These are phyloP conservation scores for Gopherus evgoodei DNA, from an alignment of 2,113 vertebrate genomes.

Conservation along the genomic window DNA sequence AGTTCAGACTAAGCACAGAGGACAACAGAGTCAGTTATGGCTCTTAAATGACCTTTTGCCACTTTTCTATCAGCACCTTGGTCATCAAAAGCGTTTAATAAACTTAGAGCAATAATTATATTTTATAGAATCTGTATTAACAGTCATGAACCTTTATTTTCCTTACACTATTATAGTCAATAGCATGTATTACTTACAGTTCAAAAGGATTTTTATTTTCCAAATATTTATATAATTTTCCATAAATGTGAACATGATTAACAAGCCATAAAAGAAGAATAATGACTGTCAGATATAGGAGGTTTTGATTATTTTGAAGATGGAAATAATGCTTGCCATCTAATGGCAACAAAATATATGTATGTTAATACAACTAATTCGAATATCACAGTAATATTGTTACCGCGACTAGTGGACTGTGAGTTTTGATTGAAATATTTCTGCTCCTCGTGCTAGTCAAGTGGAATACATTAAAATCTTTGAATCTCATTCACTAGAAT, in stretches of 20 bases:
- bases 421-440: not conserved
- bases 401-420: not conserved
- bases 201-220: slow-evolving; percentile 10
- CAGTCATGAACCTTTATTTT: not conserved
- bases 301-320: not conserved
- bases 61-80: not conserved
- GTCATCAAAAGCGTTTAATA: not conserved
- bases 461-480: not conserved
- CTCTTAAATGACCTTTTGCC: not conserved
- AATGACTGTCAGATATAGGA: not conserved
- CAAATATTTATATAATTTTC: slow-evolving; percentile 17
- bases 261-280: not conserved
- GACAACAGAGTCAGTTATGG: not conserved
- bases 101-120: not conserved
- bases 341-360: not conserved
- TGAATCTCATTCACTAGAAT: not conserved
- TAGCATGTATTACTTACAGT: not conserved
- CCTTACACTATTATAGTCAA: not conserved
- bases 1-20: not conserved
- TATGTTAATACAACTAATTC: not conserved
- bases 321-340: not conserved
- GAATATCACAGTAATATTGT: not conserved
- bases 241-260: not conserved
- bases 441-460: not conserved
- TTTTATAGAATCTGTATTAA: not conserved